phyloP scores from a whole-genome alignment of 2,113 vertebrate genomes.

The Haemorhous mexicanus region DNA sequence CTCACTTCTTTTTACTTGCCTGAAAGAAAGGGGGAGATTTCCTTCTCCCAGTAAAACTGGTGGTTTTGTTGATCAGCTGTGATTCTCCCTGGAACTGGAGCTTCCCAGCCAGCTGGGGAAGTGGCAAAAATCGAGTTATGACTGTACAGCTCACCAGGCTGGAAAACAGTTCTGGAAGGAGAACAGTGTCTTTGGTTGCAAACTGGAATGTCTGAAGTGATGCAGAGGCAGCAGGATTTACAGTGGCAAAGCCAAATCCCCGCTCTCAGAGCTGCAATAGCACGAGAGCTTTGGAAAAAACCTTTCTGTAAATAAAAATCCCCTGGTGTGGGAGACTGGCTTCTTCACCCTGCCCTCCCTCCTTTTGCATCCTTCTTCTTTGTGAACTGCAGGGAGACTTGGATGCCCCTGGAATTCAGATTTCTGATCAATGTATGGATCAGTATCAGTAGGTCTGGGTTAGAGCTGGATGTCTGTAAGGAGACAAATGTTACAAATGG shows the following conservation, averaged over 20 bases:
- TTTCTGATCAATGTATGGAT: neutral
- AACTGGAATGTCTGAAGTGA: neutral
- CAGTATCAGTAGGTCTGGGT: neutral
- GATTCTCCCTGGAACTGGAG: neutral
- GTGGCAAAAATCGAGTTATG: neutral
- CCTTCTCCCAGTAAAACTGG: neutral
- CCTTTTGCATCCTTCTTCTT: neutral
- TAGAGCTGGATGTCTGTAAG: neutral
- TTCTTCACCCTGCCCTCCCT: neutral
- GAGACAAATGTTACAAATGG: neutral
- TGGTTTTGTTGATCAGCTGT: neutral
- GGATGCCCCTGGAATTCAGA: neutral
- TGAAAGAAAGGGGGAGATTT: neutral
- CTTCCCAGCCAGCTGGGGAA: neutral
- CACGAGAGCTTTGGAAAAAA: neutral
- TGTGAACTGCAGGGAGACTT: neutral
- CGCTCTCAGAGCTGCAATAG: neutral
- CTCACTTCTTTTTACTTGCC: neutral
- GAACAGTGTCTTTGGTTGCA: neutral
- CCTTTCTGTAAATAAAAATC: neutral
- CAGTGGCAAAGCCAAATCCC: neutral
- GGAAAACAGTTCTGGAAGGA: neutral
- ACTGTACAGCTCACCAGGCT: neutral
- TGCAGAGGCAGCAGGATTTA: neutral
- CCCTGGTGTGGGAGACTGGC: neutral